Conservation (phyloP, 2,797 vertebrate genomes). For the Oreonectes daqikongensis region DNA sequence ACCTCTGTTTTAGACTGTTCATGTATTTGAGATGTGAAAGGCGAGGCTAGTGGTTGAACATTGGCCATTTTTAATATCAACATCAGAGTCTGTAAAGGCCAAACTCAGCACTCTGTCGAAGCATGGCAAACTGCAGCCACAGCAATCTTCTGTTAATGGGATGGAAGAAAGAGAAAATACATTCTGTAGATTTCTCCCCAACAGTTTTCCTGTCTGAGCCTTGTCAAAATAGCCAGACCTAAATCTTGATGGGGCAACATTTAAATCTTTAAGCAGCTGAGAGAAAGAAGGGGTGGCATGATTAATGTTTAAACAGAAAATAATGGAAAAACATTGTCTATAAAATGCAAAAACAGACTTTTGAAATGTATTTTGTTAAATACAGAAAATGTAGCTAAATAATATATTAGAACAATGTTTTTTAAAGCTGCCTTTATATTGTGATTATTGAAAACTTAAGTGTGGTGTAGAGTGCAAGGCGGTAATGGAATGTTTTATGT, state of each 20-base stretch:
- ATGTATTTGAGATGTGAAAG: slow-evolving; percentile 24
- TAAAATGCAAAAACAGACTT: slow-evolving; percentile 72
- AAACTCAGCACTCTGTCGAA: slow-evolving; percentile 69
- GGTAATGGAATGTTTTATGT: slow-evolving; percentile 73
- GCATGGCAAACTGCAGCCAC: slow-evolving; percentile 70
- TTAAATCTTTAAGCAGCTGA: slow-evolving; percentile 74
- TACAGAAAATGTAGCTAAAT: slow-evolving; percentile 83
- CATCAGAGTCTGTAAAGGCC: slow-evolving; percentile 62
- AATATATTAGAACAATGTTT: slow-evolving; percentile 85
- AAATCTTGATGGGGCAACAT: slow-evolving; percentile 71
- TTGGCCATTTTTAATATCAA: slow-evolving; percentile 58
- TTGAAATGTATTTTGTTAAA: slow-evolving; percentile 78
- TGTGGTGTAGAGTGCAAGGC: slow-evolving; percentile 46
- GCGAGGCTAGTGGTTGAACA: slow-evolving; percentile 53
- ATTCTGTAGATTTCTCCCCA: slow-evolving; percentile 79
- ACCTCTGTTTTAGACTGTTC: slow-evolving; percentile 12
- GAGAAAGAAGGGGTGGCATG: slow-evolving; percentile 73
- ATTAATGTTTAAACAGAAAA: slow-evolving; percentile 98
- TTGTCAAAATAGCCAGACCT: slow-evolving; percentile 67
- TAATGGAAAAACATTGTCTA: slow-evolving; percentile 91
- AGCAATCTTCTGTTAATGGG: slow-evolving; percentile 70
- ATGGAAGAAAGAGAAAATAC: slow-evolving; percentile 60
- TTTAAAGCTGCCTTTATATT: slow-evolving; percentile 79
- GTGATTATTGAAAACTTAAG: slow-evolving; percentile 86
- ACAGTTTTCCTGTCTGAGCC: slow-evolving; percentile 72